Evolutionary conservation across 2,113 vertebrate genomes (phyloP).

Genomic region (Apteryx owenii): DNA sequence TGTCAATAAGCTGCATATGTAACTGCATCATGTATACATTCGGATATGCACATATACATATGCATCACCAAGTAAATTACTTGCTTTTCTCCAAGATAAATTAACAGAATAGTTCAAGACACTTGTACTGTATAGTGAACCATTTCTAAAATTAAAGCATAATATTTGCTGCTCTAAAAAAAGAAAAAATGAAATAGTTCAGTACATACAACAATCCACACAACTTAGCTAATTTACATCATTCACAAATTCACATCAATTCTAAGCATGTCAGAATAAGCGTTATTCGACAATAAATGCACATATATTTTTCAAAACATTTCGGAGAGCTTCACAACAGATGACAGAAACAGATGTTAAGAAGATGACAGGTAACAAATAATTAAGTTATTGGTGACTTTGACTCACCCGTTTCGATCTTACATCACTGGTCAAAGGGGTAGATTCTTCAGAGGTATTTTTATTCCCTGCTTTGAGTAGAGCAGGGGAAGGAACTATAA

Average conservation of each 20-base stretch:
- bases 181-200: not conserved
- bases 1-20: not conserved
- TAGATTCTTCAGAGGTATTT: constrained; percentile 82
- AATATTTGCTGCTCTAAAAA: not conserved
- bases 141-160: not conserved
- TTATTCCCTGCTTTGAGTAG: constrained; percentile 83
- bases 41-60: not conserved
- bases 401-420: constrained; percentile 86
- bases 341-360: not conserved
- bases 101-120: not conserved
- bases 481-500: constrained; percentile 80
- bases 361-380: not conserved
- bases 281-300: not conserved
- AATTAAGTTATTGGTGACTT: not conserved
- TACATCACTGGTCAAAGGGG: constrained; percentile 80
- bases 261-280: not conserved
- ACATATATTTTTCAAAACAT: not conserved
- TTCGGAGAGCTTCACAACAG: not conserved
- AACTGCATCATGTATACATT: not conserved
- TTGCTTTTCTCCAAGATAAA: not conserved
- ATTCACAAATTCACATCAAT: not conserved
- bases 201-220: not conserved
- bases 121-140: not conserved
- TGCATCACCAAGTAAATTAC: not conserved
- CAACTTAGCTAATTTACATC: not conserved